Conservation (phyloP, 1,140 invertebrate genomes). For the Pemphigus obesinymphae region DNA sequence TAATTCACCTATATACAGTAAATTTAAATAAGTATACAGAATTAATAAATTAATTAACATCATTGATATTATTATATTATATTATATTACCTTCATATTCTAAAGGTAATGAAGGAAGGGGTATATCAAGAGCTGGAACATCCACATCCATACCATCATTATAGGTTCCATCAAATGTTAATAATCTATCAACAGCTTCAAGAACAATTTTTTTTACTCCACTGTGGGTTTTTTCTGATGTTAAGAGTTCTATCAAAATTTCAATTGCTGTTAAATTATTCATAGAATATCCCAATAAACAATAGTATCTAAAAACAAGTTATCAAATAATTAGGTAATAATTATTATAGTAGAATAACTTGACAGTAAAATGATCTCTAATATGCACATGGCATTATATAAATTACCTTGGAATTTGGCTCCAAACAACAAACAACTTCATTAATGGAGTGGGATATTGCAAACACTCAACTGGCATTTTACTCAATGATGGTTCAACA, state of each 20-base stretch:
- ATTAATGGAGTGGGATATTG: slow-evolving; percentile 76
- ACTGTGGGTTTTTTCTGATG: slow-evolving; percentile 60
- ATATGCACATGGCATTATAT: neutral
- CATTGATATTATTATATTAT: no score
- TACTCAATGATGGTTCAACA: slow-evolving; percentile 75
- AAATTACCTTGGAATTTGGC: slow-evolving; percentile 60
- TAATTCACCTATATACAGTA: slow-evolving; percentile 11
- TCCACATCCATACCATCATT: slow-evolving; percentile 44
- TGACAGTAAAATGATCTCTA: neutral
- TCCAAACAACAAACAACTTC: slow-evolving; percentile 73
- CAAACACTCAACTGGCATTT: slow-evolving; percentile 72
- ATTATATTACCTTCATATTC: slow-evolving; percentile 6
- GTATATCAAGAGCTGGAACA: slow-evolving; percentile 9
- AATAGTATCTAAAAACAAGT: slow-evolving; percentile 59
- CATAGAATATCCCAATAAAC: slow-evolving; percentile 62
- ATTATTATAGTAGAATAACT: neutral
- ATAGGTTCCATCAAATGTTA: slow-evolving; percentile 58
- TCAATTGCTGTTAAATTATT: slow-evolving; percentile 58
- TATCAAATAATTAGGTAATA: neutral
- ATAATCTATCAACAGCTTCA: slow-evolving; percentile 72
- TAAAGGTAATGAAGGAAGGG: slow-evolving; percentile 2
- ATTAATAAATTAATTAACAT: no score
- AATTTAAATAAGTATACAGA: neutral
- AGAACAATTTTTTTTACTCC: slow-evolving; percentile 67
- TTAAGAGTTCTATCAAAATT: slow-evolving; percentile 65